A percentile compares a stretch with the other conserved stretches of the same genome.
Conservation (phyloP, 2,888 invertebrate species). For the Folsomia candida region DNA sequence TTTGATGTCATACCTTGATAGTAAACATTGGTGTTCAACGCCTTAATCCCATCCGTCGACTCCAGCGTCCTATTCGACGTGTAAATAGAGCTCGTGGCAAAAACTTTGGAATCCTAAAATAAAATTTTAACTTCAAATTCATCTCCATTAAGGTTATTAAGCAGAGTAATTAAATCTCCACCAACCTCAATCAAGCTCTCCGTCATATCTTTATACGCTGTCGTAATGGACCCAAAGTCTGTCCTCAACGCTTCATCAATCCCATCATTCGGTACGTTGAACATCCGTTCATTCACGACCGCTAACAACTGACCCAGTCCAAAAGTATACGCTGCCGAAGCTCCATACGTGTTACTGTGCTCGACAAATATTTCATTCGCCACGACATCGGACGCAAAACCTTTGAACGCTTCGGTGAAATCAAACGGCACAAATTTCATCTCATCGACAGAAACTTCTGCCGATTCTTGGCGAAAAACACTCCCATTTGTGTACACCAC, state of each 20-base stretch:
- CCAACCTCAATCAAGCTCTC: slow-evolving; percentile 40
- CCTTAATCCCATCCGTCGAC: slow-evolving; percentile 26
- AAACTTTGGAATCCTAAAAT: slow-evolving; percentile 40
- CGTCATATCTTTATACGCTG: slow-evolving; percentile 33
- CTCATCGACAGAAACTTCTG: slow-evolving; percentile 11
- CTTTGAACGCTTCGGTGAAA: slow-evolving; percentile 36
- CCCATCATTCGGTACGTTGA: slow-evolving; percentile 33
- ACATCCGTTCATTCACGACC: slow-evolving; percentile 34
- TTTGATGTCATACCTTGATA: too few species aligned
- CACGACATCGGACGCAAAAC: slow-evolving; percentile 39
- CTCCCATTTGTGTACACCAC: neutral
- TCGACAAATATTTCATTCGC: slow-evolving; percentile 40
- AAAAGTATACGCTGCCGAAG: slow-evolving; percentile 41
- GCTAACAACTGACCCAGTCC: slow-evolving; percentile 40
- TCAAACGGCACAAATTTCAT: slow-evolving; percentile 37
- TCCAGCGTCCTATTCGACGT: slow-evolving; percentile 29
- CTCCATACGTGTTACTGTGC: slow-evolving; percentile 36
- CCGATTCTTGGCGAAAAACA: neutral
- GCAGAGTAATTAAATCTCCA: slow-evolving; percentile 9
- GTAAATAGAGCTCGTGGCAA: slow-evolving; percentile 37
- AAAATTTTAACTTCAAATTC: neutral
- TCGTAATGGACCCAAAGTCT: slow-evolving; percentile 32
- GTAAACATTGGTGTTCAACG: slow-evolving; percentile 37
- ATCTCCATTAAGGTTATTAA: neutral
- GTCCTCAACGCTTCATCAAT: slow-evolving; percentile 42